Base-by-base conservation (phyloP, 2,888 invertebrate species). In the Hirtodrosophila duncani region DNA sequence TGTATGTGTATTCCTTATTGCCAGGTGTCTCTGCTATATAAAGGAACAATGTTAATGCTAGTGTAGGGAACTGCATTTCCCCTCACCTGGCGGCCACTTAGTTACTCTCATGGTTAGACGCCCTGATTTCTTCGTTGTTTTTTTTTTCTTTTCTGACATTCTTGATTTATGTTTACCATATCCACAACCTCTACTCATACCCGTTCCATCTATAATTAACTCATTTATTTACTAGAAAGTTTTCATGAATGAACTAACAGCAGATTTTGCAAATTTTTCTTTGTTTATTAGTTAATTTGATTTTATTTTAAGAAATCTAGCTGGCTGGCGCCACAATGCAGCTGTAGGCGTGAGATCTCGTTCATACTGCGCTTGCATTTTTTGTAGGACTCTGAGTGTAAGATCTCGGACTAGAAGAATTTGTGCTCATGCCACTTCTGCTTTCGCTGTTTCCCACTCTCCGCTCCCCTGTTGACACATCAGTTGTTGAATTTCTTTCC, bases 191-290 rank as follows among this genome's bases (percentile, higher is more conserved):
- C n/a, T n/a, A n/a, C n/a, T n/a, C n/a, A n/a, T n/a, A n/a, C n/a
- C n/a, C n/a, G n/a, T n/a, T n/a, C n/a, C n/a, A 17, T 18, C 95
- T 37, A 20, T 17, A 9, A 11, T n/a, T 23, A 29, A 33, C 62
- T 38, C 26, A 18, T 60, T 37, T 51, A 59, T 39, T 60, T 52
- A 48, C 55, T 59, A 37, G 37, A 31, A 41, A 55, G 41, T 20
- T 36, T 69, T 63, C 53, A 77, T 71, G 61, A 66, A 77, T 69
- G 71, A 63, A 72, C 23, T 55, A 17, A 29, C 21, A 21, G 21
- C 50, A 50, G 31, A 34, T 18, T 34, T 21, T 27, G 7, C n/a
- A 14, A n/a, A 16, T 10, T 24, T 6, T 11, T 30, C 16, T n/a
- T 42, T 44, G 57, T 57, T 49, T 33, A 30, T 24, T 30, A 31